phyloP scores from a whole-genome alignment of 2,888 invertebrate species.

The Unio pictorum region DNA sequence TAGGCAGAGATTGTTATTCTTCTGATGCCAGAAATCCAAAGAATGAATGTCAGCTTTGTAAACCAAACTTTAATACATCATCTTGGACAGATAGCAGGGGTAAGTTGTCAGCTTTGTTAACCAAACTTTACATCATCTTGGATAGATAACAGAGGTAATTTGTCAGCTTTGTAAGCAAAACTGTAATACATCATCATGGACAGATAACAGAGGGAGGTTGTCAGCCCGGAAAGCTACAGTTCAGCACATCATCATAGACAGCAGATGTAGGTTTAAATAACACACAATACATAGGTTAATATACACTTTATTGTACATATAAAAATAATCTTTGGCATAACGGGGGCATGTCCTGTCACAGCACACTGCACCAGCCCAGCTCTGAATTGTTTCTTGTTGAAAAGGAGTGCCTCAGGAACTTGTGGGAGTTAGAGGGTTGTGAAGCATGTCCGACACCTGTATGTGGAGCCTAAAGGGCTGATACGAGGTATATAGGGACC shows the following conservation, averaged over 20 bases:
- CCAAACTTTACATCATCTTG: conserved; percentile 28
- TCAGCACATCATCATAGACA: conserved; percentile 16
- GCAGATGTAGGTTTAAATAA: conserved; percentile 33
- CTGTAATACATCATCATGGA: conserved; percentile 27
- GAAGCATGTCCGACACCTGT: no score
- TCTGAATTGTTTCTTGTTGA: no score
- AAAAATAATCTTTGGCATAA: no score
- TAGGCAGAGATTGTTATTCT: conserved; percentile 37
- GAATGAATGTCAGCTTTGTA: conserved; percentile 41
- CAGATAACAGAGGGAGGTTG: conserved; percentile 34
- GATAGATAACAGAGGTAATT: conserved; percentile 32
- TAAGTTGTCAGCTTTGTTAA: conserved; percentile 42
- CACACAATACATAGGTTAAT: no score
- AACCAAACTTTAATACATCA: conserved; percentile 22
- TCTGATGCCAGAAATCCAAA: conserved; percentile 22
- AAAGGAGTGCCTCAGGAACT: no score
- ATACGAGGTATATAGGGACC: no score
- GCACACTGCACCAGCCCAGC: no score
- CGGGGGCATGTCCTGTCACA: no score
- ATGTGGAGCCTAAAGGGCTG: no score
- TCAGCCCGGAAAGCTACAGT: conserved; percentile 38
- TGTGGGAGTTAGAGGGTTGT: no score
- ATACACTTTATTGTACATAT: no score
- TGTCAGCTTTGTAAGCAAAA: conserved; percentile 44
- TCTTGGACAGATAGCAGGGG: conserved; percentile 37